Evolutionary conservation across 2,888 invertebrate genomes (phyloP).

Genomic region (Leistus spinibarbis): DNA sequence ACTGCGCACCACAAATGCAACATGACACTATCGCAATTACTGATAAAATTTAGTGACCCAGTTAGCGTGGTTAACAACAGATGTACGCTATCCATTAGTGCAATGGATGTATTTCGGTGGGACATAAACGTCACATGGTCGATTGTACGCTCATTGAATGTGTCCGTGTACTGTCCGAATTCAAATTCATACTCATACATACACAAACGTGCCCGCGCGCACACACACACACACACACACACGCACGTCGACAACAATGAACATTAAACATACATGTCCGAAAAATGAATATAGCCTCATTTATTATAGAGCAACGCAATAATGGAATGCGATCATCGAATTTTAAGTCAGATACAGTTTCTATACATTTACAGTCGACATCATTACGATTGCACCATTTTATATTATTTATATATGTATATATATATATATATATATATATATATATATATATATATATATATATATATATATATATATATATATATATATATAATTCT

Average conservation of each 20-base stretch:
- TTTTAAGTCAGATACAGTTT: too few species aligned
- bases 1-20: conserved; percentile 29
- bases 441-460: too few species aligned
- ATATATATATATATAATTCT: neutral
- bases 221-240: neutral
- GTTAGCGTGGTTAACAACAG: conserved; percentile 39
- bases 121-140: conserved; percentile 37
- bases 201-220: neutral
- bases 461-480: too few species aligned
- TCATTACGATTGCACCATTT: too few species aligned
- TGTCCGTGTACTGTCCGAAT: conserved; percentile 26
- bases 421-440: too few species aligned
- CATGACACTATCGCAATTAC: conserved; percentile 39
- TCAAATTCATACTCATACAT: neutral
- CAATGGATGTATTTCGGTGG: conserved; percentile 36
- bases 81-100: conserved; percentile 39
- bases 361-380: too few species aligned
- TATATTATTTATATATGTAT: too few species aligned
- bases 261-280: neutral
- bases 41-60: conserved; percentile 39
- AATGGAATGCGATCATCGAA: too few species aligned
- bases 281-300: neutral
- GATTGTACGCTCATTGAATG: conserved; percentile 34
- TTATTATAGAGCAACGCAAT: neutral
- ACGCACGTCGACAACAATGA: neutral